A percentile compares a stretch with the other conserved stretches of the same genome.
Evolutionary conservation across 2,113 vertebrate species (phyloP).

Genomic region (Chlorodrepanis virens): DNA sequence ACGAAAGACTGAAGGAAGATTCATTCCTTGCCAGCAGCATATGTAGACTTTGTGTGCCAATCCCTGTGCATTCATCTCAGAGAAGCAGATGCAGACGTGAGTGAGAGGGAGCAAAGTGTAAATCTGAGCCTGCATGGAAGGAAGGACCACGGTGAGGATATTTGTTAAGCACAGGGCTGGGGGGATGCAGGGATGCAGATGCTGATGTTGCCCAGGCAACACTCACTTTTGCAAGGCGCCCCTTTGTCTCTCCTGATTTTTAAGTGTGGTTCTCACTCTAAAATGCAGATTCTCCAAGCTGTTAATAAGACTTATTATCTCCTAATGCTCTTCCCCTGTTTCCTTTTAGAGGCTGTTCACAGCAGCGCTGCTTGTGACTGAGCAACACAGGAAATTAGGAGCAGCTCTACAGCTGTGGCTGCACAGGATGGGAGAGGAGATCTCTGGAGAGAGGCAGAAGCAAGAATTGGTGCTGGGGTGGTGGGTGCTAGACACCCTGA

Average conservation of each 20-base stretch:
- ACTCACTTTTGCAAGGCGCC: constrained; percentile 21
- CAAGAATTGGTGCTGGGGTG: background rate
- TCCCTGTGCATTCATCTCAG: background rate
- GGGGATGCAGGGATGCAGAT: background rate
- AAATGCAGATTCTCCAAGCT: constrained; percentile 10
- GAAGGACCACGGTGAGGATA: background rate
- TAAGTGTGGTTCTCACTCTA: background rate
- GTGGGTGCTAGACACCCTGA: background rate
- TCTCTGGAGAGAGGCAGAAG: background rate
- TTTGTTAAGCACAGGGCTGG: background rate
- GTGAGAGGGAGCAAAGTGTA: background rate
- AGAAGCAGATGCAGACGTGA: background rate
- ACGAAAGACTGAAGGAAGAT: background rate
- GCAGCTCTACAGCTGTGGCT: background rate
- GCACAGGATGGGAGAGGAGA: background rate
- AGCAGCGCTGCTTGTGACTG: background rate
- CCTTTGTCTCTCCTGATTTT: constrained; percentile 35
- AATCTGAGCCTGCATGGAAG: background rate
- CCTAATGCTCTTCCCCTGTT: background rate
- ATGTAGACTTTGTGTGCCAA: background rate
- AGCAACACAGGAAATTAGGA: background rate
- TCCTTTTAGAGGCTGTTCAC: background rate
- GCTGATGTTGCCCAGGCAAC: constrained; percentile 47
- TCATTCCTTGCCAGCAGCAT: background rate
- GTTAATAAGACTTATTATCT: constrained; percentile 22